Evolutionary conservation across 2,888 invertebrate genomes (phyloP).

Genomic region (Cephus spinipes): DNA sequence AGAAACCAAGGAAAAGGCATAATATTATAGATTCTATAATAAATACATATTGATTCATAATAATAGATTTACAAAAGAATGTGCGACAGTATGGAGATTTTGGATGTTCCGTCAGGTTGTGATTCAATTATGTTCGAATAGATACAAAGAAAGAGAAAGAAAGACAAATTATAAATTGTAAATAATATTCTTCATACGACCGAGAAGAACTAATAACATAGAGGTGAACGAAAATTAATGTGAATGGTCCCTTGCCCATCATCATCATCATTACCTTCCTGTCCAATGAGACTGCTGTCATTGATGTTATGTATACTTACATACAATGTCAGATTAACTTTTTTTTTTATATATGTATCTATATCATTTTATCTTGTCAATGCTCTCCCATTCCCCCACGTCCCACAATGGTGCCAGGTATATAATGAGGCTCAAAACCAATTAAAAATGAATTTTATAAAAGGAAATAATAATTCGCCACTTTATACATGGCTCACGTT

Average conservation of each 20-base stretch:
- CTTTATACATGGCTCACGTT: conserved; percentile 3
- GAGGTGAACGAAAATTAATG: neutral
- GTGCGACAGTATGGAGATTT: conserved; percentile 41
- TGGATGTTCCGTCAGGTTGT: conserved; percentile 31
- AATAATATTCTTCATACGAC: conserved; percentile 37
- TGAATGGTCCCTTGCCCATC: conserved; percentile 9
- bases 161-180: conserved; percentile 38
- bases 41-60: conserved; percentile 44
- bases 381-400: conserved; percentile 1
- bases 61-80: conserved; percentile 42
- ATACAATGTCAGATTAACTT: conserved; percentile 21
- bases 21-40: conserved; percentile 47
- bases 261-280: conserved; percentile 18
- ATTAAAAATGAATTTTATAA: conserved; percentile 19
- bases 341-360: conserved; percentile 14
- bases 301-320: conserved; percentile 17
- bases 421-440: conserved; percentile 14
- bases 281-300: conserved; percentile 32
- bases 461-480: conserved; percentile 10
- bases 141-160: conserved; percentile 24
- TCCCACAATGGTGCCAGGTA: conserved; percentile 14
- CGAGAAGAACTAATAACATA: conserved; percentile 22
- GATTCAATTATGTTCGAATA: conserved; percentile 22
- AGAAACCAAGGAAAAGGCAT: conserved; percentile 40
- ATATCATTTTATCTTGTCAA: conserved; percentile 15